Evolutionary conservation across 2,888 invertebrate species (phyloP).

Genomic region (Drosophila stalkeri): DNA sequence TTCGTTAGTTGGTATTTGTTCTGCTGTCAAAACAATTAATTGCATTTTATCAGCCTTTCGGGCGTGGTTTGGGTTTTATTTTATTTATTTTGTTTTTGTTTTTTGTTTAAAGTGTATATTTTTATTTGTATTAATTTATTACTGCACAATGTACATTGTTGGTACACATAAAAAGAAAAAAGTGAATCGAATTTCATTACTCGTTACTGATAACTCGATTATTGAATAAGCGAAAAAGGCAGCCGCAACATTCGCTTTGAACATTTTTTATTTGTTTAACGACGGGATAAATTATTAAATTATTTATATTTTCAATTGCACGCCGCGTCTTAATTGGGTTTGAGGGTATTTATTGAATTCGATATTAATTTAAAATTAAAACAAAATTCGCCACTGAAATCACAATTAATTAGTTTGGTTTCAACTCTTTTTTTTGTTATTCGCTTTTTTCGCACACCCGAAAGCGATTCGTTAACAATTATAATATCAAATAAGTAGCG

Average conservation of each 20-base stretch:
- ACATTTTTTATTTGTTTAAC: conserved; percentile 51
- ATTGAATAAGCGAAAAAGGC: conserved; percentile 38
- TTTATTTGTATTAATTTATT: conserved; percentile 48
- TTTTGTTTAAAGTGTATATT: conserved; percentile 6
- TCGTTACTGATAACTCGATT: conserved; percentile 57
- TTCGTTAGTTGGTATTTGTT: conserved; percentile 24
- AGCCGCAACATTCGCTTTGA: conserved; percentile 23
- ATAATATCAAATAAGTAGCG: conserved; percentile 13
- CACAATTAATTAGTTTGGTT: conserved; percentile 68
- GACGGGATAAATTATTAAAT: conserved; percentile 59
- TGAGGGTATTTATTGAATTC: conserved; percentile 63
- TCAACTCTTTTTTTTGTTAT: conserved; percentile 26
- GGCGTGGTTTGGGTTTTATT: background rate
- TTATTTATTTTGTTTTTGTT: conserved; percentile 22
- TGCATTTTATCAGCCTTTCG: conserved; percentile 51
- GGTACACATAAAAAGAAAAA: conserved; percentile 2
- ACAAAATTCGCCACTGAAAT: conserved; percentile 63
- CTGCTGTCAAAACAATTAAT: conserved; percentile 54
- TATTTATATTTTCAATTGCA: conserved; percentile 49
- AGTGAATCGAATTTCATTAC: conserved; percentile 33
- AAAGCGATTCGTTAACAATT: conserved; percentile 15
- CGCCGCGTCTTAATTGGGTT: conserved; percentile 57
- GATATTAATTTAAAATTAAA: conserved; percentile 66
- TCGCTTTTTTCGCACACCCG: conserved; percentile 14
- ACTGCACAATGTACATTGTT: conserved; percentile 14